Conservation (phyloP, 2,113 vertebrate genomes). For the Neomonachus schauinslandi region DNA sequence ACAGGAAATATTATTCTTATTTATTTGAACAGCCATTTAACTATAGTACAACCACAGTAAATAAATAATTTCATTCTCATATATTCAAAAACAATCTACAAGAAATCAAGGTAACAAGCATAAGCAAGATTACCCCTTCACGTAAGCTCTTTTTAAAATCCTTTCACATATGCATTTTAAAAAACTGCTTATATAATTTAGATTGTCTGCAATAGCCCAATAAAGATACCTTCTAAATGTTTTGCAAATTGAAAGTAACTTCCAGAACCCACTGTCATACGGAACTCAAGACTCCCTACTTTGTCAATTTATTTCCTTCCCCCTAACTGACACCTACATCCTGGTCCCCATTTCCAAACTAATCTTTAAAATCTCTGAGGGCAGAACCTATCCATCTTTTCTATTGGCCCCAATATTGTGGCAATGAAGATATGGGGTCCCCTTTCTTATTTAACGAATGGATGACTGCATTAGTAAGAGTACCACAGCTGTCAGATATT, state of each 20-base stretch:
- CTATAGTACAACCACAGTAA: constrained; percentile 20
- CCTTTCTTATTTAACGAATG: constrained; percentile 21
- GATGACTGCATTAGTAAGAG: constrained; percentile 27
- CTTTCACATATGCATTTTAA: constrained; percentile 29
- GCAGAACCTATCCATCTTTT: constrained; percentile 50
- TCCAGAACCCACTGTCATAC: constrained; percentile 45
- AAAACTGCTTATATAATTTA: constrained; percentile 64
- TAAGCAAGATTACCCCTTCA: constrained; percentile 10
- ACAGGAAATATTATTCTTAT: neutral
- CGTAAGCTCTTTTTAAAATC: constrained; percentile 25
- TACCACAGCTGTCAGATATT: neutral
- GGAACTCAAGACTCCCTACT: constrained; percentile 62
- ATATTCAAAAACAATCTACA: constrained; percentile 39
- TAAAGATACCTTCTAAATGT: constrained; percentile 55
- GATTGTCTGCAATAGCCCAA: constrained; percentile 50
- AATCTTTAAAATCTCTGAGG: constrained; percentile 61
- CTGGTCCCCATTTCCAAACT: constrained; percentile 38
- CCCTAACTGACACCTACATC: neutral
- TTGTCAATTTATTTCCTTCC: constrained; percentile 51
- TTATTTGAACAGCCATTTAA: neutral
- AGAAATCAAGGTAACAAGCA: constrained; percentile 48
- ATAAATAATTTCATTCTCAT: constrained; percentile 59
- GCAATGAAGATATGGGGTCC: constrained; percentile 24
- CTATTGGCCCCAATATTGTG: constrained; percentile 30
- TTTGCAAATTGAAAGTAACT: constrained; percentile 43